phyloP scores from a whole-genome alignment of 1,140 invertebrate species.

The Pseudomyrmex gracilis region DNA sequence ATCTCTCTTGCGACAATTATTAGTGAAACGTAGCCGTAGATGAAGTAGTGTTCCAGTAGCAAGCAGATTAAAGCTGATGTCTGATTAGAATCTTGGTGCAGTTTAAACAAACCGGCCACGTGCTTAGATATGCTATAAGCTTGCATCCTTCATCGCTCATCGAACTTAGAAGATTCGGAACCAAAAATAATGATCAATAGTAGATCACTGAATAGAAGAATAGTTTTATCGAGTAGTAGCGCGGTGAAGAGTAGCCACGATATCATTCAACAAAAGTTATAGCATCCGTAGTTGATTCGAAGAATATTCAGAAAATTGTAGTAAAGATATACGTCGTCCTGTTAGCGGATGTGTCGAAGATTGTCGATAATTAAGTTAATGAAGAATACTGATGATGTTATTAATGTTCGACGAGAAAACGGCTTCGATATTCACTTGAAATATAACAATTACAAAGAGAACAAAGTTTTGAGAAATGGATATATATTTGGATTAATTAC shows the following conservation, averaged over 20 bases:
- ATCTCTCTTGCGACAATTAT: conserved; percentile 24
- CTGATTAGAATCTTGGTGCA: conserved; percentile 35
- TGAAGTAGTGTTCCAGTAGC: neutral
- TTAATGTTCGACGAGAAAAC: conserved; percentile 22
- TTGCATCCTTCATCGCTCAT: neutral
- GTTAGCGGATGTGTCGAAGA: conserved; percentile 63
- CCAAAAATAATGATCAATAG: conserved; percentile 28
- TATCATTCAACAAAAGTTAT: conserved; percentile 33
- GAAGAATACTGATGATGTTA: conserved; percentile 45
- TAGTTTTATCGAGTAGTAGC: conserved; percentile 1
- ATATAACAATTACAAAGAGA: neutral
- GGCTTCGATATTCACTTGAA: conserved; percentile 6
- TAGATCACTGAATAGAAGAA: conserved; percentile 1
- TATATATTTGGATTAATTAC: conserved; percentile 38
- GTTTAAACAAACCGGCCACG: conserved; percentile 61
- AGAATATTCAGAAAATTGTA: conserved; percentile 65
- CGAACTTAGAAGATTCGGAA: conserved; percentile 24
- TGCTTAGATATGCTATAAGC: conserved; percentile 26
- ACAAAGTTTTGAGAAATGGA: neutral
- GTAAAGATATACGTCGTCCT: conserved; percentile 49
- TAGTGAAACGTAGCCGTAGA: conserved; percentile 33
- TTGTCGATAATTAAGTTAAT: conserved; percentile 48
- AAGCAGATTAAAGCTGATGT: conserved; percentile 5
- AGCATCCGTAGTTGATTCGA: conserved; percentile 64
- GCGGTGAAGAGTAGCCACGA: neutral